phyloP scores from a whole-genome alignment of 2,113 vertebrate species.

The Ia io region DNA sequence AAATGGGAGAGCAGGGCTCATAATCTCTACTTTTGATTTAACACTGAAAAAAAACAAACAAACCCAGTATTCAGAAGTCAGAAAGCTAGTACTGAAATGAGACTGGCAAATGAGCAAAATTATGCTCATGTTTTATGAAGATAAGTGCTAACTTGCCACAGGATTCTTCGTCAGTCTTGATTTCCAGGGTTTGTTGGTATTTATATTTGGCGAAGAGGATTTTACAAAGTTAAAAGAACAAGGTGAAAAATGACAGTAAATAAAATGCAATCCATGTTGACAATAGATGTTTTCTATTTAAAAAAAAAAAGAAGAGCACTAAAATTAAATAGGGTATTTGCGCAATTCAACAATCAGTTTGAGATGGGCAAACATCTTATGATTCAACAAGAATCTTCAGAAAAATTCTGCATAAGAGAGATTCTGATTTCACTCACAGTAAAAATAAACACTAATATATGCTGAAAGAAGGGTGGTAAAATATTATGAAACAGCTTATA shows the following conservation, averaged over 20 bases:
- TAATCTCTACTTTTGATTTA: not conserved
- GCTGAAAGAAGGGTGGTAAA: conserved; percentile 3
- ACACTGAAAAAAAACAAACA: not conserved
- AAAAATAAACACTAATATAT: conserved; percentile 54
- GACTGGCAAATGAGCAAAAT: not conserved
- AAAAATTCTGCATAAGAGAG: conserved; percentile 31
- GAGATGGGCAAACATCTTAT: not conserved
- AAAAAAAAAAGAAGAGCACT: no score
- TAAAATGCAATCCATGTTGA: conserved; percentile 14
- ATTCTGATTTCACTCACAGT: conserved; percentile 14
- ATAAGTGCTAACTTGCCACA: not conserved
- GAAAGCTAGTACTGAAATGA: not conserved
- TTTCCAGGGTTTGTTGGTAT: not conserved
- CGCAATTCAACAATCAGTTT: not conserved
- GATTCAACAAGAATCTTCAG: conserved; percentile 15
- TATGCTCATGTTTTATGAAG: not conserved
- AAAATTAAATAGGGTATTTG: conserved; percentile 34
- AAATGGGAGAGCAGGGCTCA: not conserved
- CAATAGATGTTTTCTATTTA: not conserved
- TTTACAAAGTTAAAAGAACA: not conserved
- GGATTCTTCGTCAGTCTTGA: not conserved
- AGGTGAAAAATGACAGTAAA: conserved; percentile 25
- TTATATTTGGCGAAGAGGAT: not conserved
- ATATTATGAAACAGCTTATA: conserved; percentile 29
- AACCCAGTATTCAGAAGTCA: not conserved